Conservation (phyloP, 2,113 vertebrate species). For the Hippocampus guttulatus region DNA sequence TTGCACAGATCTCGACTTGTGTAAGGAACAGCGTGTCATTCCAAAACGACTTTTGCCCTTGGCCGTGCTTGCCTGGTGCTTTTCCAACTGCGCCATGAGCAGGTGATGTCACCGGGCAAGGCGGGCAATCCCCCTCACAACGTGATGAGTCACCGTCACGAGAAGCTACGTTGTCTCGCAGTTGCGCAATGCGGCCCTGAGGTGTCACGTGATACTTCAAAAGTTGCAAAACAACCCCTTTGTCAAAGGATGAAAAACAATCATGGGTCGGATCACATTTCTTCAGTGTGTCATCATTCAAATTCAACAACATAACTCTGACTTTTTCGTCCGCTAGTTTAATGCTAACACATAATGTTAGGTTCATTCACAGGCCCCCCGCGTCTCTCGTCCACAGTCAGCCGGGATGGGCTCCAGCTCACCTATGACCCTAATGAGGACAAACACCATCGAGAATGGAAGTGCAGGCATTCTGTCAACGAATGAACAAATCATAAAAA, state of each 20-base stretch:
- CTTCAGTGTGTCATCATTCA: too few relatives aligned
- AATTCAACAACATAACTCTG: too few relatives aligned
- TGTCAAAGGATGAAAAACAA: not conserved
- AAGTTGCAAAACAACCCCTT: not conserved
- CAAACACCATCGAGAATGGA: not conserved
- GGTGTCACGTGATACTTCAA: slow-evolving; percentile 17
- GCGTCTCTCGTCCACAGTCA: not conserved
- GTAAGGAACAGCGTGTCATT: slow-evolving; percentile 14
- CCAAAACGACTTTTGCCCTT: slow-evolving; percentile 11
- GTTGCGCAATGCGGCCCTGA: slow-evolving; percentile 28
- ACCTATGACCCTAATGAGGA: too few relatives aligned
- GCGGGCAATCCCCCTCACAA: slow-evolving; percentile 48
- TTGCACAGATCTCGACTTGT: slow-evolving; percentile 5
- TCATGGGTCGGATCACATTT: too few relatives aligned
- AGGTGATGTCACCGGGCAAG: slow-evolving; percentile 54
- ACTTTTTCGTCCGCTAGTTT: too few relatives aligned
- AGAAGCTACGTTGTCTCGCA: slow-evolving; percentile 17
- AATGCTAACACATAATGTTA: too few relatives aligned
- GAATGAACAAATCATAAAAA: not conserved
- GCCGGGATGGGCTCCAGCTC: not conserved
- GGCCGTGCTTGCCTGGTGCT: not conserved
- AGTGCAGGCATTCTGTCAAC: not conserved
- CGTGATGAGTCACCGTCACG: slow-evolving; percentile 54
- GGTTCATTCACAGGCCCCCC: too few relatives aligned
- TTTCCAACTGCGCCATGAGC: slow-evolving; percentile 28